Conservation (phyloP, 2,888 invertebrate species). For the Drosophila testacea region DNA sequence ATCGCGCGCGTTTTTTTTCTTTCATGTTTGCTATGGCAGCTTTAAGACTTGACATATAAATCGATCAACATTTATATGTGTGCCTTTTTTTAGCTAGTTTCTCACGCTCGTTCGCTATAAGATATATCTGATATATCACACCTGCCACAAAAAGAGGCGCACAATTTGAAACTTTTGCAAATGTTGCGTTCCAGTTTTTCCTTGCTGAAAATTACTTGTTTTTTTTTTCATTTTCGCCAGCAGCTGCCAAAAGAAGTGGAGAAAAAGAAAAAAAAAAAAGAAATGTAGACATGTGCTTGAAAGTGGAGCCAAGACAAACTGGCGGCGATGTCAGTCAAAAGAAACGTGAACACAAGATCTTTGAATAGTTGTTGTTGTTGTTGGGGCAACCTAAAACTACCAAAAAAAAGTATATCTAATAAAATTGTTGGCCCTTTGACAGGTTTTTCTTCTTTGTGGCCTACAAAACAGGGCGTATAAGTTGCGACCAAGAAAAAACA, state of each 20-base stretch:
- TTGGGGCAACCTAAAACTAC: not conserved
- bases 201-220: slow-evolving; percentile 30
- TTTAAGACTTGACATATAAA: slow-evolving; percentile 55
- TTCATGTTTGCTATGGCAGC: slow-evolving; percentile 7
- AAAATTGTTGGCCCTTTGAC: slow-evolving; percentile 15
- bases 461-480: not conserved
- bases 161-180: slow-evolving; percentile 46
- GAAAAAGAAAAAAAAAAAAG: not conserved
- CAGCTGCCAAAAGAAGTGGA: slow-evolving; percentile 38
- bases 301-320: slow-evolving; percentile 62
- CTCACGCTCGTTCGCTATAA: slow-evolving; percentile 22
- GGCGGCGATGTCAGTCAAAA: slow-evolving; percentile 56
- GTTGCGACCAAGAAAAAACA: not conserved
- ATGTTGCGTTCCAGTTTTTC: slow-evolving; percentile 56
- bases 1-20: slow-evolving; percentile 31
- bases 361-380: slow-evolving; percentile 10
- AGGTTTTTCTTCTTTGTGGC: slow-evolving; percentile 11
- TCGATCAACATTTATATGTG: slow-evolving; percentile 45
- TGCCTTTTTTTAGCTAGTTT: slow-evolving; percentile 13
- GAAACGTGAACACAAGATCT: slow-evolving; percentile 14
- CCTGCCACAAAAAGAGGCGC: slow-evolving; percentile 35
- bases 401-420: slow-evolving; percentile 15
- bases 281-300: slow-evolving; percentile 52
- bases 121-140: slow-evolving; percentile 50
- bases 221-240: slow-evolving; percentile 35